A percentile compares a stretch with the other conserved stretches of the same genome.
phyloP scores from a whole-genome alignment of 2,888 invertebrate genomes.

The Hyppa rectilinea region DNA sequence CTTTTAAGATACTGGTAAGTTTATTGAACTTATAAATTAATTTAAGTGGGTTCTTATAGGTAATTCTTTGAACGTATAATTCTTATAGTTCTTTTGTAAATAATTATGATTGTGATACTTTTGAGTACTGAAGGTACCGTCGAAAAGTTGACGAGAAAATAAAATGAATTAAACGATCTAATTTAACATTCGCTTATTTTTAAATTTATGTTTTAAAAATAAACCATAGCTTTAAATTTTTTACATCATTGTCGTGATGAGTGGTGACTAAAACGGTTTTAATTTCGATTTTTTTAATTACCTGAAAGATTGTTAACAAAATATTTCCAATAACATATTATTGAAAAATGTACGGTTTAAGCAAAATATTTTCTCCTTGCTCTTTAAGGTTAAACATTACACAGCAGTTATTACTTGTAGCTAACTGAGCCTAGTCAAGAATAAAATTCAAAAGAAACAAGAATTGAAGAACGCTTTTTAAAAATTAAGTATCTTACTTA shows the following conservation, averaged over 20 bases:
- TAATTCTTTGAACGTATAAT: no score
- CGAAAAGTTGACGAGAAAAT: neutral
- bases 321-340: neutral
- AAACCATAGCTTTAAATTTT: neutral
- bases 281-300: slow-evolving; percentile 7
- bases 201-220: neutral
- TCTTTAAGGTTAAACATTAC: slow-evolving; percentile 6
- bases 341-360: slow-evolving; percentile 22
- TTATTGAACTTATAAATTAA: slow-evolving; percentile 1
- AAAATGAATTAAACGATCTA: neutral
- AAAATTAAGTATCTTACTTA: no score
- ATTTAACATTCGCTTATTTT: neutral
- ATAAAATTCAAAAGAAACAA: slow-evolving; percentile 1
- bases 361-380: neutral
- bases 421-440: neutral
- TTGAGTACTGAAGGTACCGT: no score
- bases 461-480: neutral
- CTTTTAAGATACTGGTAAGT: slow-evolving; percentile 49
- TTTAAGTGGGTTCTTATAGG: neutral
- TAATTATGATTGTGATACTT: no score
- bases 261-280: neutral
- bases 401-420: neutral
- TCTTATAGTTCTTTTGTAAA: neutral
- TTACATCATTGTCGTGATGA: neutral
- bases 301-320: neutral